Evolutionary conservation across 1,140 invertebrate genomes (phyloP).

Genomic region (Thaumatotibia leucotreta): DNA sequence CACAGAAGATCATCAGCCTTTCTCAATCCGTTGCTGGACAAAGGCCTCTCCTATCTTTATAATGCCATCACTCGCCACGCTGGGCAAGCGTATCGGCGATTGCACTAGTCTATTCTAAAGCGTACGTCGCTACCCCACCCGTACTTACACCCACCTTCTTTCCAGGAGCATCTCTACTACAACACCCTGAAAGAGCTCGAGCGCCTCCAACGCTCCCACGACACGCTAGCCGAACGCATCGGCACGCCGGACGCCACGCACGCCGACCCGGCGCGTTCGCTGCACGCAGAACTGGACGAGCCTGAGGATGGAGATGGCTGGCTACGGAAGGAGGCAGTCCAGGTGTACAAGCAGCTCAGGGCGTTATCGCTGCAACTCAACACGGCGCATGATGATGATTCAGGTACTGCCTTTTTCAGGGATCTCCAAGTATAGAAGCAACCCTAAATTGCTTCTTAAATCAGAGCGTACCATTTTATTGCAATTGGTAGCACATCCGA

Average conservation of each 20-base stretch:
- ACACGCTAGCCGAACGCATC: conserved; percentile 80
- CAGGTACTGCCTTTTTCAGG: too few relatives aligned
- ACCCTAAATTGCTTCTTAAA: too few relatives aligned
- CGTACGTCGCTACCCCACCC: background rate
- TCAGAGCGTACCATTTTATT: too few relatives aligned
- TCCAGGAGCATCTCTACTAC: conserved; percentile 76
- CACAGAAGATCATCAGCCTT: too few relatives aligned
- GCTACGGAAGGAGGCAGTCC: conserved; percentile 79
- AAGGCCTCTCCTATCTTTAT: too few relatives aligned
- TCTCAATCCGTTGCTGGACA: too few relatives aligned
- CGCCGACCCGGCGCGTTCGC: conserved; percentile 69
- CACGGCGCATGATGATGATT: conserved; percentile 83
- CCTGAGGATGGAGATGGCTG: conserved; percentile 78
- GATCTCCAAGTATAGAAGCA: too few relatives aligned
- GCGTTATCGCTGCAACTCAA: conserved; percentile 83
- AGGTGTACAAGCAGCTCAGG: conserved; percentile 82
- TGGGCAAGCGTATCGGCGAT: background rate
- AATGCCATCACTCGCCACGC: too few relatives aligned
- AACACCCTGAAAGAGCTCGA: conserved; percentile 80
- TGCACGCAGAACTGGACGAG: conserved; percentile 87
- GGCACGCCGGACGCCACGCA: conserved; percentile 68
- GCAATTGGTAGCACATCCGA: too few relatives aligned
- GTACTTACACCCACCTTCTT: background rate
- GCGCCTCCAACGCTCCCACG: conserved; percentile 79
- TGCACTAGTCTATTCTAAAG: background rate